These are phyloP conservation scores for Agonopterix heracliana DNA, from an alignment of 2,888 invertebrate genomes.

Conservation along the genomic window DNA sequence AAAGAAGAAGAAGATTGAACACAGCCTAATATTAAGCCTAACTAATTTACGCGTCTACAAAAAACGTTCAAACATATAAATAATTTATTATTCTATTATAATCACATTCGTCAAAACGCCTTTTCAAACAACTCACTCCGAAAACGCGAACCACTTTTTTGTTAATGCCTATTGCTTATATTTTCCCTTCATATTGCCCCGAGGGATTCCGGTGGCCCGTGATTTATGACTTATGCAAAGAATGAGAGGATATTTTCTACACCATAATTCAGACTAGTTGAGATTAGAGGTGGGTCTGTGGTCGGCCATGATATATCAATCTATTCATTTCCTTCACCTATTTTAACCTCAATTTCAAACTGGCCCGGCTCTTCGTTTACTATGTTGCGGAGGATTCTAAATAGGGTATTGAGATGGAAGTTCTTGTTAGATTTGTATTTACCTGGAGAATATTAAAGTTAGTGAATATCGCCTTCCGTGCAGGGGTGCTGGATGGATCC, in stretches of 20 bases:
- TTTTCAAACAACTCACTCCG: constrained; percentile 4
- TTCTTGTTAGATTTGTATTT: too few relatives aligned
- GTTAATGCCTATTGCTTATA: constrained; percentile 67
- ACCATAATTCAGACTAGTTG: constrained; percentile 69
- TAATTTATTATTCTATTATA: too few relatives aligned
- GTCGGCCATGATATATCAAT: constrained; percentile 58
- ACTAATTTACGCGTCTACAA: too few relatives aligned
- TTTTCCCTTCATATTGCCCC: constrained; percentile 57
- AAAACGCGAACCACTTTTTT: constrained; percentile 31
- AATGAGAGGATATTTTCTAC: constrained; percentile 69
- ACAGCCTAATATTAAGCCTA: too few relatives aligned
- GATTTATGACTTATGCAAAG: constrained; percentile 72
- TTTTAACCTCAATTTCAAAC: constrained; percentile 18
- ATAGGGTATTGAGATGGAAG: too few relatives aligned
- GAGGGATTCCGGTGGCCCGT: constrained; percentile 58
- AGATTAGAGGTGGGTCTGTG: constrained; percentile 57
- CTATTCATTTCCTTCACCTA: constrained; percentile 29
- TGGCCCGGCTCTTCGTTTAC: too few relatives aligned
- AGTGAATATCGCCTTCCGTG: too few relatives aligned
- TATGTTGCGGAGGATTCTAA: too few relatives aligned
- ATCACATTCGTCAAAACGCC: too few relatives aligned
- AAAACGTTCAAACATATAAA: background rate
- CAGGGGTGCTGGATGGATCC: too few relatives aligned
- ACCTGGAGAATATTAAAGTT: too few relatives aligned
- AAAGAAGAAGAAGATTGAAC: too few relatives aligned